Conservation (phyloP, 2,888 invertebrate genomes). For the Macroteleia sp. region DNA sequence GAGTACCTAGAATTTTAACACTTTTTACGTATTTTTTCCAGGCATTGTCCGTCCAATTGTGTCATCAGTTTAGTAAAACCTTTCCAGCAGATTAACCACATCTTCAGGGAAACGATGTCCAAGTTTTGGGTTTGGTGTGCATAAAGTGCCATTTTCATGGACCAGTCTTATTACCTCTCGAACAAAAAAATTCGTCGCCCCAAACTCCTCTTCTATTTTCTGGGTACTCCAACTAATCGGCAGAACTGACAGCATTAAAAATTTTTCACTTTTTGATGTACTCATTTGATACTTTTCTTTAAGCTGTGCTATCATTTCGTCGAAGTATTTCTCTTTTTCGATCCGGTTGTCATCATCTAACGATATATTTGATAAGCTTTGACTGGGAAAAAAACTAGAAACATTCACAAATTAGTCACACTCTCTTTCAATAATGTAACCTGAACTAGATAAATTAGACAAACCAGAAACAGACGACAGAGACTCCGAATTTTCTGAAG, state of each 20-base stretch:
- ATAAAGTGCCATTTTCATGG: conserved; percentile 13
- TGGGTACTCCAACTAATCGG: conserved; percentile 13
- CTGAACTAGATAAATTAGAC: neutral
- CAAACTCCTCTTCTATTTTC: conserved; percentile 16
- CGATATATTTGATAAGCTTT: conserved; percentile 2
- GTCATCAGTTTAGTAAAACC: conserved; percentile 20
- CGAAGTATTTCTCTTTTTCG: conserved; percentile 15
- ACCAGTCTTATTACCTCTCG: too few relatives aligned
- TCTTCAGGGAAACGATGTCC: conserved; percentile 9
- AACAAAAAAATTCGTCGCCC: too few relatives aligned
- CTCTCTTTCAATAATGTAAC: neutral
- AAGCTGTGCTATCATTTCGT: conserved; percentile 6
- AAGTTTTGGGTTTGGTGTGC: conserved; percentile 16
- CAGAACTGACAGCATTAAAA: conserved; percentile 14
- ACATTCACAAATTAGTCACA: neutral
- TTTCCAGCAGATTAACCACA: neutral
- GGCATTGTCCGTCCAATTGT: too few relatives aligned
- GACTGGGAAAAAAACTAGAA: neutral
- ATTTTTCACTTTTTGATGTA: conserved; percentile 15
- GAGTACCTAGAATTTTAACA: neutral
- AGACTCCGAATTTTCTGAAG: neutral
- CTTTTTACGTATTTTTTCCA: conserved; percentile 18
- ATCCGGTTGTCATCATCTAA: conserved; percentile 6
- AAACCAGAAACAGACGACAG: conserved; percentile 7
- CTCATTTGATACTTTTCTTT: conserved; percentile 8